These are phyloP conservation scores for Synergus japonicus DNA, from an alignment of 2,888 invertebrate genomes.

Conservation along the genomic window DNA sequence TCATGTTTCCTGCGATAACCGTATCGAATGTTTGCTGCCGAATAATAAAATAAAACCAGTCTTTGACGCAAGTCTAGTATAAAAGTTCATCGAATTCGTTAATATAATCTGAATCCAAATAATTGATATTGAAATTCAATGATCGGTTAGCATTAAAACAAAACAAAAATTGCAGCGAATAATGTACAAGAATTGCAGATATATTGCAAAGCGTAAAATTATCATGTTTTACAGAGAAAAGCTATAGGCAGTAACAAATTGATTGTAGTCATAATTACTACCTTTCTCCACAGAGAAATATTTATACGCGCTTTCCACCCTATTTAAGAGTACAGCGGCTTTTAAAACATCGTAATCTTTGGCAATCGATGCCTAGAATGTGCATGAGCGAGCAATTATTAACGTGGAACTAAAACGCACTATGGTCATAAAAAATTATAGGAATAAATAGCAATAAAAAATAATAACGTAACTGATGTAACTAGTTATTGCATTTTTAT, in stretches of 20 bases:
- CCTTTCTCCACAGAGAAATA: background rate
- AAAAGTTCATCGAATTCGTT: background rate
- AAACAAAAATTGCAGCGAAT: background rate
- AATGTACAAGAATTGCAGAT: background rate
- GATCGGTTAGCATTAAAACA: background rate
- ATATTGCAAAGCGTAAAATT: background rate
- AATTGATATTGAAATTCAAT: background rate
- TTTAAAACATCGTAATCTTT: background rate
- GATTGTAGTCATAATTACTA: background rate
- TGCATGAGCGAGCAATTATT: background rate
- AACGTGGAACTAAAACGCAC: background rate
- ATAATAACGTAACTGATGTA: background rate
- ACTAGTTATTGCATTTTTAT: too few relatives aligned
- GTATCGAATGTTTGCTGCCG: slow-evolving; percentile 8
- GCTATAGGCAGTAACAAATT: background rate
- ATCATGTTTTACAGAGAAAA: background rate
- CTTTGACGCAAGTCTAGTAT: background rate
- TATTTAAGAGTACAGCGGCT: background rate
- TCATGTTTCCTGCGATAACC: background rate
- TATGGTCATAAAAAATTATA: background rate
- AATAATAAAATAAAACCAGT: slow-evolving; percentile 18
- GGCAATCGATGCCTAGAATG: background rate
- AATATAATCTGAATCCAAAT: background rate
- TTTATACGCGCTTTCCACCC: background rate
- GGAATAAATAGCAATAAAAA: background rate